phyloP scores from a whole-genome alignment of 2,797 vertebrate species.

The Sebastes nivosus region DNA sequence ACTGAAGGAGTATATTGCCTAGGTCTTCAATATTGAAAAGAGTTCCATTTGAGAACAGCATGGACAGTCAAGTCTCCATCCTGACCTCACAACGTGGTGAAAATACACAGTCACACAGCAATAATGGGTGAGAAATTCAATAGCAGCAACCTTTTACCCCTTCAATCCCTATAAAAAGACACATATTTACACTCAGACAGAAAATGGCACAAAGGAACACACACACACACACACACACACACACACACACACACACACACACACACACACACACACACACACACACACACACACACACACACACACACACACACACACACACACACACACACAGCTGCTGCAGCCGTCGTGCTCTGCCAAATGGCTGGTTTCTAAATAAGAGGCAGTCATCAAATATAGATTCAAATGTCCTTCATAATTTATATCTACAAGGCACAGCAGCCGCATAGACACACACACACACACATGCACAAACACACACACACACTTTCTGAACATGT shows the following conservation, averaged over 20 bases:
- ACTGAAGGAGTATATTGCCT: background rate
- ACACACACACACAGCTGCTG: constrained; percentile 1
- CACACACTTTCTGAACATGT: background rate
- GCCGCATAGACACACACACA: background rate
- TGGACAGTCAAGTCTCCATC: background rate
- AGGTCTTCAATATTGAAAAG: background rate
- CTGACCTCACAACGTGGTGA: constrained; percentile 12
- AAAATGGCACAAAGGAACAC: background rate
- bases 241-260: constrained; percentile 7
- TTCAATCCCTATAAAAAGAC: constrained; percentile 12
- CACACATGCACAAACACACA: background rate
- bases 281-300: constrained; percentile 12
- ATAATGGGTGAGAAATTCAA: background rate
- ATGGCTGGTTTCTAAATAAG: constrained; percentile 57
- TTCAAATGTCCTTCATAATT: constrained; percentile 69
- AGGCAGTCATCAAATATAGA: constrained; percentile 72
- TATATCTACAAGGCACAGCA: constrained; percentile 56
- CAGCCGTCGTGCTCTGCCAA: constrained; percentile 26
- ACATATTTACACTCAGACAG: background rate
- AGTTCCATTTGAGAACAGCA: background rate
- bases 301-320: constrained; percentile 12
- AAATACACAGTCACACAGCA: constrained; percentile 13
- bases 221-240: background rate
- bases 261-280: constrained; percentile 6
- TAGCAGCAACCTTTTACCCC: constrained; percentile 15